Percentiles rank a stretch among this genome's conserved stretches.
Conservation (phyloP, 1,140 invertebrate species). For the Drosophila asahinai region DNA sequence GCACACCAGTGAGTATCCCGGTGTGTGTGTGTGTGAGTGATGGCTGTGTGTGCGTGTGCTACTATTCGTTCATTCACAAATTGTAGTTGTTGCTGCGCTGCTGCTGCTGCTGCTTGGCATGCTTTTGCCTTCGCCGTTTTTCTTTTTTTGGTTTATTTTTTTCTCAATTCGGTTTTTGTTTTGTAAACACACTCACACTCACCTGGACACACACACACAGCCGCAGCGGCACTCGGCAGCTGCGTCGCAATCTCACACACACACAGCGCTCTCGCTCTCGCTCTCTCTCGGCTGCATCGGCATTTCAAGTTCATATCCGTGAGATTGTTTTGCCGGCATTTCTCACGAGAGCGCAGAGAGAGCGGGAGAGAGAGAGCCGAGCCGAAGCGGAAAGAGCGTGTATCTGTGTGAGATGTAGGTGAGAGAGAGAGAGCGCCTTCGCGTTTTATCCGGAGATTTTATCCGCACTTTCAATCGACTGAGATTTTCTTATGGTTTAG, state of each 20-base stretch:
- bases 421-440: conserved; percentile 36
- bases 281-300: conserved; percentile 56
- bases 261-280: conserved; percentile 25
- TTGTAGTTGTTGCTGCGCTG: conserved; percentile 52
- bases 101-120: conserved; percentile 58
- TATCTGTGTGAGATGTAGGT: conserved; percentile 29
- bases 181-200: conserved; percentile 70
- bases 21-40: conserved; percentile 41
- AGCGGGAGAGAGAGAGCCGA: conserved; percentile 18
- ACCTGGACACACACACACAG: conserved; percentile 41
- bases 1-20: conserved; percentile 44
- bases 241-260: conserved; percentile 46
- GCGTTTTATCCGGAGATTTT: conserved; percentile 64
- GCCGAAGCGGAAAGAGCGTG: conserved; percentile 15
- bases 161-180: conserved; percentile 71
- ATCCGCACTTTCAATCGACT: conserved; percentile 43
- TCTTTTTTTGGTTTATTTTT: conserved; percentile 5
- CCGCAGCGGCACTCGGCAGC: conserved; percentile 57
- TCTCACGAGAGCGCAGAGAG: conserved; percentile 20
- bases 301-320: conserved; percentile 75
- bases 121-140: conserved; percentile 56
- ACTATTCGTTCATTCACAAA: conserved; percentile 83
- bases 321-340: conserved; percentile 79
- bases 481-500: no score
- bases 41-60: conserved; percentile 58